Base-by-base conservation (phyloP, 2,888 invertebrate genomes). In the Chrysomela aeneicollis region DNA sequence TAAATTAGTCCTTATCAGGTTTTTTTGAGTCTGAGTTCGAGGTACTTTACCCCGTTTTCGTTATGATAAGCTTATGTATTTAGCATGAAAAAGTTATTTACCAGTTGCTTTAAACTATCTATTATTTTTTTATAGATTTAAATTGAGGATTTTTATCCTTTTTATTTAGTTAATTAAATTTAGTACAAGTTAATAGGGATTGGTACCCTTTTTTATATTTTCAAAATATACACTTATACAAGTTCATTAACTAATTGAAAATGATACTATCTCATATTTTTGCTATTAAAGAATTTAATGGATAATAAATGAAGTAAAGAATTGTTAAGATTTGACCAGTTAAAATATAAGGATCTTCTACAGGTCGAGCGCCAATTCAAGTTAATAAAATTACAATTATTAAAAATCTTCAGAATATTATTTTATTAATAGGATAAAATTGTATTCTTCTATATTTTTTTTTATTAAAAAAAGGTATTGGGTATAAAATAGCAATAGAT, bases 1-100 rank as follows among this genome's bases (percentile, higher is more conserved):
- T 51, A 87, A 87, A 66, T 79, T 87, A 77, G 73, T 75, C 71
- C 84, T 88, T 80, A 80, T 89, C 80, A 83, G 84, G 71, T 87
- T 87, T 86, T 73, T 86, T 71, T 88, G 88, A 86, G 84, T 90
- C 85, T 89, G 89, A 74, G 85, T 87, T 75, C 90, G 90, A 0
- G 88, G 88, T 0, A 86, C 88, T 52, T 85, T 89, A 73, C 91
- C 90, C 76, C 91, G 90, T 0, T 89, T 88, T 85, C 90, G 90
- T 22, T 91, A 91, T 87, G 90, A 91, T 87, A 88, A 89, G 73
- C 85, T 91, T 82, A 92, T 91, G 82, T 85, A 86, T 85, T 86
- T 90, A 81, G 85, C 87, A 82, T 90, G 89, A 86, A 88, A 87
- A 73, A 82, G 81, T 69, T 88, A 86, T 87, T 86, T 90, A 81